Base-by-base conservation (phyloP, 2,113 vertebrate species). In the Tyto alba region DNA sequence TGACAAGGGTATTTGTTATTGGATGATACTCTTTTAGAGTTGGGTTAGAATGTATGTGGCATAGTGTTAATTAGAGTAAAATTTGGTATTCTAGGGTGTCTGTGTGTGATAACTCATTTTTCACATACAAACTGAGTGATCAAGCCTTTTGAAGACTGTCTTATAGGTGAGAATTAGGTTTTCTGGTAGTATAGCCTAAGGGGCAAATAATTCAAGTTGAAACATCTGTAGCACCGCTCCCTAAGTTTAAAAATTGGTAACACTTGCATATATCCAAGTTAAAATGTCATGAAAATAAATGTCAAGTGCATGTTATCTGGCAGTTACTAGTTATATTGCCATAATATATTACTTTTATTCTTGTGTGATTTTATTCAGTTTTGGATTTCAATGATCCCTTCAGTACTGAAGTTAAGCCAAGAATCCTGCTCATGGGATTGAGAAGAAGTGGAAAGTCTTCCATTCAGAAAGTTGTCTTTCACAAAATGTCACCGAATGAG, bases 401-500 rank as follows among this genome's bases (percentile, higher is more conserved):
- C 97, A 98, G 98, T 95, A 98, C 98, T 36, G 99, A 99, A 97
- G 98, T 99, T 96, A 99, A 99, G 96, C 99, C 99, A n/a, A 98
- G 99, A 62, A 99, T 99, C 90, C 97, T 99, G 90, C 98, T 99
- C 41, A 99, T 99, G 99, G 99, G 99, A 69, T 97, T 99, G 88
- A 97, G 99, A 85, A 98, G 99, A 94, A 99, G 99, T 17, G 99
- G 99, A 55, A 99, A 99, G 89, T 99, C 99, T 16, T 99, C 99
- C 47, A 99, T 99, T 96, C 99, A 99, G 98, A 99, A 99, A 97
- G 98, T 99, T 80, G 99, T 99, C 78, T 99, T 99, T 97, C 99
- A 99, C 97, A 99, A 99, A 96, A 99, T 99, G 99, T 99, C 99
- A 0, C 99, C 99, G 41, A 99, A 98, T 23, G 99, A 99, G 95